Evolutionary conservation across 2,113 vertebrate genomes (phyloP).

Genomic region (Cricetomys ansorgei): DNA sequence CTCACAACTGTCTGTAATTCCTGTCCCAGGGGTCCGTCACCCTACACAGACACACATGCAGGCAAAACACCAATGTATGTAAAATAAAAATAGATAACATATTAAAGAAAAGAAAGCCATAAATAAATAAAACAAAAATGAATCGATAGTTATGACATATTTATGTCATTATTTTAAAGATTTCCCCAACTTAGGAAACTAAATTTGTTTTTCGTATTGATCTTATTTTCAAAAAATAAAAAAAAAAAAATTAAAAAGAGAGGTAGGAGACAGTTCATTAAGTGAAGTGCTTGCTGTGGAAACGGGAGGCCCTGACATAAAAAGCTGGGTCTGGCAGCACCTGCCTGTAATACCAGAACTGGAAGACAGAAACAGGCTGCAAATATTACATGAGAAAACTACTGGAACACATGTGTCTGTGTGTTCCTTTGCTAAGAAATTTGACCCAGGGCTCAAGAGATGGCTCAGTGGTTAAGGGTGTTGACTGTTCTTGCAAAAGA

Average conservation of each 20-base stretch:
- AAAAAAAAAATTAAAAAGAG: neutral
- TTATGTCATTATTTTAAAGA: constrained; percentile 47
- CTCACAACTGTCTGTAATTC: too few relatives aligned
- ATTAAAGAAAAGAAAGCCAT: too few relatives aligned
- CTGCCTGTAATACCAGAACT: neutral
- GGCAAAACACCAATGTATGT: too few relatives aligned
- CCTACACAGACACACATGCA: too few relatives aligned
- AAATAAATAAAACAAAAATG: too few relatives aligned
- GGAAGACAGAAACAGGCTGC: neutral
- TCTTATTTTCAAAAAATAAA: constrained; percentile 39
- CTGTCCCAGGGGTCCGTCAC: too few relatives aligned
- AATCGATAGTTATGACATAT: constrained; percentile 17
- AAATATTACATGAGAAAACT: constrained; percentile 30
- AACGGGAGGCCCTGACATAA: neutral
- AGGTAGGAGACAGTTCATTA: neutral
- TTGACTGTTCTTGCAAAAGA: neutral
- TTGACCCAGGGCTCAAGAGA: too few relatives aligned
- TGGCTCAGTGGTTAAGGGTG: neutral
- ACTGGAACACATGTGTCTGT: neutral
- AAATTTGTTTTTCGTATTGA: constrained; percentile 51
- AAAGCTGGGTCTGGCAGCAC: neutral
- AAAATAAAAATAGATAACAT: too few relatives aligned
- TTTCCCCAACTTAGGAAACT: neutral
- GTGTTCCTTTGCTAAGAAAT: constrained; percentile 37
- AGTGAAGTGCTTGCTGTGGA: neutral